Evolutionary conservation across 2,888 invertebrate species (phyloP).

Genomic region (Lasiommata megera): DNA sequence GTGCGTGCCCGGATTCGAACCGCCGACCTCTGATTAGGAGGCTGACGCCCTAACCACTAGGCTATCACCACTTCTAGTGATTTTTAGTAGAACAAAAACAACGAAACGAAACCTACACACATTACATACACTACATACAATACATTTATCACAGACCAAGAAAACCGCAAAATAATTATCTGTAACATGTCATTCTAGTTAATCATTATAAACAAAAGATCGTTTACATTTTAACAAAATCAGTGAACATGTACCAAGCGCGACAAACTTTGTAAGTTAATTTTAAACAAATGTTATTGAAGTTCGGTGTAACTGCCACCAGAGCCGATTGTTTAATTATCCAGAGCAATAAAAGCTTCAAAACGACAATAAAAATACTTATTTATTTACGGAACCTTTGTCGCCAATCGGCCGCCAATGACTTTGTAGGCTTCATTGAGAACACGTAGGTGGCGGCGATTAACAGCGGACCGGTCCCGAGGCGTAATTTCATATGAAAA

Average conservation of each 20-base stretch:
- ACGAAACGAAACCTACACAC: no score
- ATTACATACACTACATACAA: no score
- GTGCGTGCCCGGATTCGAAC: no score
- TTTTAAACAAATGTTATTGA: constrained; percentile 20
- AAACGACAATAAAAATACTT: constrained; percentile 49
- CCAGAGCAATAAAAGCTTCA: constrained; percentile 43
- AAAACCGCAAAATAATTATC: no score
- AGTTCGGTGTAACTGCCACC: constrained; percentile 15
- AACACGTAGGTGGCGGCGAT: constrained; percentile 61
- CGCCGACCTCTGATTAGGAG: no score
- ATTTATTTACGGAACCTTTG: constrained; percentile 52
- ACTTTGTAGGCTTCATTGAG: constrained; percentile 45
- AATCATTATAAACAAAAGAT: neutral
- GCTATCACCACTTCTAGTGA: no score
- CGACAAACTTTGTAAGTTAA: constrained; percentile 15
- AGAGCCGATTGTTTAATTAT: constrained; percentile 30
- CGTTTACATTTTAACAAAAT: neutral
- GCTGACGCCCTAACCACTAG: no score
- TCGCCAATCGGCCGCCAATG: constrained; percentile 52
- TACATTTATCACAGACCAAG: no score
- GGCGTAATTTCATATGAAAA: constrained; percentile 50
- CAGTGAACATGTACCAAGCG: neutral
- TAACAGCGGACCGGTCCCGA: constrained; percentile 61
- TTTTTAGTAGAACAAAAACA: no score
- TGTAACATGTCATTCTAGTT: no score